These are phyloP conservation scores for Tribolium castaneum DNA, from an alignment of 1,140 invertebrate genomes.

Conservation along the genomic window DNA sequence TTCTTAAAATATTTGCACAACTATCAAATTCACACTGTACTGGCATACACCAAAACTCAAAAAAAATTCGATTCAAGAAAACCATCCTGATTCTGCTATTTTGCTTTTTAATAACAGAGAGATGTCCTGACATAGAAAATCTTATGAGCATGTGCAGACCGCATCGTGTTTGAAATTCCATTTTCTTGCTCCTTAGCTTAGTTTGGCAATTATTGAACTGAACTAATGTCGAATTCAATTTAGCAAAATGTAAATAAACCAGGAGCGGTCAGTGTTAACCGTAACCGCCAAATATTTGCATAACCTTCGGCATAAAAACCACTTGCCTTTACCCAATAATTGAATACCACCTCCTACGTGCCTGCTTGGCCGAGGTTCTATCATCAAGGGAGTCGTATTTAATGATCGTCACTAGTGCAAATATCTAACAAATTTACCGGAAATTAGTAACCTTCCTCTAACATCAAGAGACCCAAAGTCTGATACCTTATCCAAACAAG, in stretches of 20 bases:
- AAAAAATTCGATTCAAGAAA: no score
- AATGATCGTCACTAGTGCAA: constrained; percentile 9
- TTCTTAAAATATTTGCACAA: no score
- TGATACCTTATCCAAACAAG: constrained; percentile 1
- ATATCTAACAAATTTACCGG: neutral
- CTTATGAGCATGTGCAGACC: no score
- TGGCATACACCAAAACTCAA: no score
- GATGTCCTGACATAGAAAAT: no score
- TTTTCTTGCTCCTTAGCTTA: no score
- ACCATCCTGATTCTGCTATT: no score
- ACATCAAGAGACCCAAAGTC: neutral
- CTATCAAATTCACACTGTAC: no score
- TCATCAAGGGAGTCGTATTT: constrained; percentile 6
- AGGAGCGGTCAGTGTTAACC: neutral
- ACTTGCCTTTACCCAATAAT: constrained; percentile 11
- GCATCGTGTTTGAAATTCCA: neutral
- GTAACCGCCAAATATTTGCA: constrained; percentile 14
- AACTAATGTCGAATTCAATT: constrained; percentile 12
- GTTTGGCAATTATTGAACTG: no score
- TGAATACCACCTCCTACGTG: neutral
- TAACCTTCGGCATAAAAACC: constrained; percentile 13
- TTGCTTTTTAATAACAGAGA: no score
- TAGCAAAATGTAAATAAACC: constrained; percentile 17
- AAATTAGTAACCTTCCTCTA: constrained; percentile 5
- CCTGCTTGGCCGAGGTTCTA: neutral